A percentile compares a stretch with the other conserved stretches of the same genome.
Conservation (phyloP, 2,797 vertebrate genomes). For the Enteromius afrohamiltoni region DNA sequence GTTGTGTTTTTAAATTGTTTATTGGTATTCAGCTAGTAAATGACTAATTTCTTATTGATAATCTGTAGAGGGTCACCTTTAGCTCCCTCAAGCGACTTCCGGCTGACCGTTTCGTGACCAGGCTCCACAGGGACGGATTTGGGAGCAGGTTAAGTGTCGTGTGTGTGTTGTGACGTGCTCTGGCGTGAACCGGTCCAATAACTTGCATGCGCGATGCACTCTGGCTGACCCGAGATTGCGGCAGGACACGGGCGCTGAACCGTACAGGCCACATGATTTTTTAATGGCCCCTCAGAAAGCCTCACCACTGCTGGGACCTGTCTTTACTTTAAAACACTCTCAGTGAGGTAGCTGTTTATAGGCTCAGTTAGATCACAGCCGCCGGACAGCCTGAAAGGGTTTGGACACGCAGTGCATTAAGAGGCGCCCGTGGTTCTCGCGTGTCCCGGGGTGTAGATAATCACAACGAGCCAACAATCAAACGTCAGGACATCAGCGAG, state of each 20-base stretch:
- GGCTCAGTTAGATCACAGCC: constrained; percentile 33
- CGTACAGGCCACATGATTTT: constrained; percentile 62
- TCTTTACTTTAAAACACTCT: constrained; percentile 43
- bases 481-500: background rate
- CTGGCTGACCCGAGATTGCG: constrained; percentile 62
- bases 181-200: constrained; percentile 60
- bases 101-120: constrained; percentile 75
- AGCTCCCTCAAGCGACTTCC: constrained; percentile 54
- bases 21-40: background rate
- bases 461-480: constrained; percentile 36
- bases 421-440: constrained; percentile 38
- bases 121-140: constrained; percentile 54
- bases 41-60: background rate
- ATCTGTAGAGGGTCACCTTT: background rate
- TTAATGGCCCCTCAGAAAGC: constrained; percentile 59
- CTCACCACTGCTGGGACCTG: constrained; percentile 48
- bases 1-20: background rate
- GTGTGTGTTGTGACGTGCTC: constrained; percentile 40
- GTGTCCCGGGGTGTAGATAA: constrained; percentile 32
- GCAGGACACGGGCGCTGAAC: constrained; percentile 61
- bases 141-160: constrained; percentile 57
- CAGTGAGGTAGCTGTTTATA: constrained; percentile 46
- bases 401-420: constrained; percentile 40
- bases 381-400: constrained; percentile 35
- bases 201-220: constrained; percentile 42